Base-by-base conservation (phyloP, 1,140 invertebrate genomes). In the Streblospio benedicti region DNA sequence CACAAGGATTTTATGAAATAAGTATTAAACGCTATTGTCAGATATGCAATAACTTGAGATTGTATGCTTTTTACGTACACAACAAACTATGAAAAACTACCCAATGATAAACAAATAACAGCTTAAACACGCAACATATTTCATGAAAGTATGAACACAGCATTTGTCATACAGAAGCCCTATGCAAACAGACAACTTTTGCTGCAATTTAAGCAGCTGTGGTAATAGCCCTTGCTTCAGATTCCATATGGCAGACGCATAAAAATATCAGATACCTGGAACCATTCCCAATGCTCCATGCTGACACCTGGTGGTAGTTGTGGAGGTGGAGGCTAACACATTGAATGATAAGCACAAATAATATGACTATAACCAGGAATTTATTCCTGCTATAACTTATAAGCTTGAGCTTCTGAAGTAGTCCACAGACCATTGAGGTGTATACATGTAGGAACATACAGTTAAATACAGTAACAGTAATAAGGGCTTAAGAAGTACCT, bases 271-370 rank as follows among this genome's bases (percentile, higher is more conserved):
- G 28, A 25, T 60, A 72, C 71, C 69, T 69, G 68, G 61, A 72
- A 72, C 71, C 68, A 71, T 16, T 62, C 45, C 68, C 85, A 84
- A 0, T 90, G 82, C 70, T 90, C 84, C 23, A 86, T 85, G 65
- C 60, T 78, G 28, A 83, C 67, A 49, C 66, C 62, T 41, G 67
- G 69, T 1, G 71, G 71, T 3, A 23, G 38, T 14, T 23, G 32
- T 5, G 31, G 31, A 20, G 53, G 33, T 43, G 53, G 51, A 25
- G 1, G 23, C n/a, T n/a, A n/a, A n/a, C n/a, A n/a, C n/a, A n/a
- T n/a, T n/a, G n/a, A n/a, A n/a, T n/a, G n/a, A n/a, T n/a, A n/a
- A n/a, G n/a, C n/a, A n/a, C n/a, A n/a, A n/a, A n/a, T n/a, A n/a
- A n/a, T n/a, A n/a, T n/a, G n/a, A n/a, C n/a, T n/a, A n/a, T n/a